A percentile compares a stretch with the other conserved stretches of the same genome.
phyloP scores from a whole-genome alignment of 2,113 vertebrate species.

The Corynorhinus townsendii region DNA sequence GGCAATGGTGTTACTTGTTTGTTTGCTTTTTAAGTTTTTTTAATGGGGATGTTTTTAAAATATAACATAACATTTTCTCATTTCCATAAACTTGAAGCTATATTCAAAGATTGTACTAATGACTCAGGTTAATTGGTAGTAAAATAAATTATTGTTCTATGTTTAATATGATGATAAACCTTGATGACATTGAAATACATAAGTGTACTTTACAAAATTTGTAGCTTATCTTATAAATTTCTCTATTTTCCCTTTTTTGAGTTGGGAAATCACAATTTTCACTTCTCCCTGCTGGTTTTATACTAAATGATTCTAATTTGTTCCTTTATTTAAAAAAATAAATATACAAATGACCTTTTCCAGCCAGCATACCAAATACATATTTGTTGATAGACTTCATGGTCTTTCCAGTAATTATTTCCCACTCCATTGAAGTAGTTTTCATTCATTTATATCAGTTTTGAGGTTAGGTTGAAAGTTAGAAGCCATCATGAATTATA shows the following conservation, averaged over 20 bases:
- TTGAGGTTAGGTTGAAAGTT: neutral
- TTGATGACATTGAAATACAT: neutral
- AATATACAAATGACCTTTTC: neutral
- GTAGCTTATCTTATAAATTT: neutral
- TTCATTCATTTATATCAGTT: neutral
- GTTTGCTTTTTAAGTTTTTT: too few relatives aligned
- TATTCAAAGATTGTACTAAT: neutral
- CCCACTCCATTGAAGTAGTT: neutral
- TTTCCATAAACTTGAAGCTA: neutral
- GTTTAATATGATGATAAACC: neutral
- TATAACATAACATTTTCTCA: neutral
- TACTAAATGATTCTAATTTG: neutral
- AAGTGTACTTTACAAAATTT: neutral
- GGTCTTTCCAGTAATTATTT: neutral
- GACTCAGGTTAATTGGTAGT: neutral
- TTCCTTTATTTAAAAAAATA: neutral
- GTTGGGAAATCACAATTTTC: neutral
- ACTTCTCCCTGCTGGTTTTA: neutral
- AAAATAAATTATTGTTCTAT: neutral
- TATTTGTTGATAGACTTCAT: neutral
- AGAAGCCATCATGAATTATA: neutral
- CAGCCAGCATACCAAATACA: neutral
- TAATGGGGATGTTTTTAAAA: neutral
- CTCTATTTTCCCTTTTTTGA: neutral
- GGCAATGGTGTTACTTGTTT: neutral